Evolutionary conservation across 2,888 invertebrate species (phyloP).

Genomic region (Hirtodrosophila duncani): DNA sequence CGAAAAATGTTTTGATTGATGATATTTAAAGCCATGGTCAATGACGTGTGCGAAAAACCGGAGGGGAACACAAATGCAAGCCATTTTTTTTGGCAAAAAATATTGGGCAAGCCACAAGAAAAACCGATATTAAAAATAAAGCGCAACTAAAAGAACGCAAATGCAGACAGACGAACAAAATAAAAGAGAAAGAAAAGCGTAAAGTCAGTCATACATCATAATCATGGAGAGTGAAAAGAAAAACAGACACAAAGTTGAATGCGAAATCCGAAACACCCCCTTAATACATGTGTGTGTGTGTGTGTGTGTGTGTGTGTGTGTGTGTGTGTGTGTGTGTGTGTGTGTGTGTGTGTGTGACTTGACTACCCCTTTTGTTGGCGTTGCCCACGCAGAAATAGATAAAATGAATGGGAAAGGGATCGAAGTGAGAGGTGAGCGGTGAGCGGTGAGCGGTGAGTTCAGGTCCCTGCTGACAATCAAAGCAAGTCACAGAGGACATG

Average conservation of each 20-base stretch:
- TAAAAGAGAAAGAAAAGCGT: not conserved
- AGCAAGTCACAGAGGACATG: conserved; percentile 58
- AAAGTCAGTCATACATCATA: conserved; percentile 66
- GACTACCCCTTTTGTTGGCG: conserved; percentile 46
- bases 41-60: conserved; percentile 27
- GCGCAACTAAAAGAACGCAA: conserved; percentile 47
- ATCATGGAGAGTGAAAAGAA: conserved; percentile 40
- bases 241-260: conserved; percentile 47
- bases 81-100: conserved; percentile 30
- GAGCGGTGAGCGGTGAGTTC: no score
- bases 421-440: conserved; percentile 8
- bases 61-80: conserved; percentile 17
- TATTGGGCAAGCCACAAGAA: conserved; percentile 27
- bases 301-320: not conserved
- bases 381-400: conserved; percentile 49
- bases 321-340: not conserved
- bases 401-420: conserved; percentile 23
- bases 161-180: conserved; percentile 4
- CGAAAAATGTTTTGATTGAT: conserved; percentile 53
- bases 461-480: conserved; percentile 59
- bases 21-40: conserved; percentile 25
- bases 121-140: conserved; percentile 37
- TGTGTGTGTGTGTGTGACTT: conserved; percentile 4
- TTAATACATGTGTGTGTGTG: conserved; percentile 2
- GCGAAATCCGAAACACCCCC: conserved; percentile 1